phyloP scores from a whole-genome alignment of 1,140 invertebrate species.

The Anagrus nilaparvatae region DNA sequence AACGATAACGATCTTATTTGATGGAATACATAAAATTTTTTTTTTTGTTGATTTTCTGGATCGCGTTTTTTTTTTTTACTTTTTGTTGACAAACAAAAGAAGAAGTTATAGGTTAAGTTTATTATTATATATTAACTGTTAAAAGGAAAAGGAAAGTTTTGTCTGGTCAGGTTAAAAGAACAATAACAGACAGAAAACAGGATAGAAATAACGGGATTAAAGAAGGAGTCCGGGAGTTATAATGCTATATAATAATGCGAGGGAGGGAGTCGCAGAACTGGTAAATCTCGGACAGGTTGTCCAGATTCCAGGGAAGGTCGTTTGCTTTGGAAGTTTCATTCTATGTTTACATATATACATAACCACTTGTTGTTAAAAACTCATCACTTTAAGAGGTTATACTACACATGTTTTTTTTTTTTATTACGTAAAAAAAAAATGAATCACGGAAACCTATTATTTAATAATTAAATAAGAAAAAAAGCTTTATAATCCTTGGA shows the following conservation, averaged over 20 bases:
- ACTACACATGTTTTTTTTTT: no score
- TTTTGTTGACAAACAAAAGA: no score
- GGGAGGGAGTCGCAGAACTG: slow-evolving; percentile 21
- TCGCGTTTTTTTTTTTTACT: no score
- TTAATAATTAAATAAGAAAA: no score
- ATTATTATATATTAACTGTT: no score
- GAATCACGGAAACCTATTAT: no score
- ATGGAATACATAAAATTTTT: no score
- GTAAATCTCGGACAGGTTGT: slow-evolving; percentile 43
- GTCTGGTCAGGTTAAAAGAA: slow-evolving; percentile 2
- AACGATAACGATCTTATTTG: no score
- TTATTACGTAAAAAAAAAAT: no score
- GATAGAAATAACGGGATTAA: slow-evolving; percentile 7
- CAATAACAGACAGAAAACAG: neutral
- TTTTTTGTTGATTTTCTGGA: no score
- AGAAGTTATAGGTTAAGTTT: no score
- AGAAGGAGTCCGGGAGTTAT: slow-evolving; percentile 1
- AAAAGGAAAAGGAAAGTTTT: slow-evolving; percentile 2
- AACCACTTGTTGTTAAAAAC: slow-evolving; percentile 11
- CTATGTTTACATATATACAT: slow-evolving; percentile 9
- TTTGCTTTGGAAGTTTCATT: slow-evolving; percentile 34
- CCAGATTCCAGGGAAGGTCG: slow-evolving; percentile 46
- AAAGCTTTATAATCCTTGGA: no score
- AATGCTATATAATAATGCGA: slow-evolving; percentile 10
- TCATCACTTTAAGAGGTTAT: slow-evolving; percentile 5